Conservation (phyloP, 2,113 vertebrate species). For the Heterochromis multidens region DNA sequence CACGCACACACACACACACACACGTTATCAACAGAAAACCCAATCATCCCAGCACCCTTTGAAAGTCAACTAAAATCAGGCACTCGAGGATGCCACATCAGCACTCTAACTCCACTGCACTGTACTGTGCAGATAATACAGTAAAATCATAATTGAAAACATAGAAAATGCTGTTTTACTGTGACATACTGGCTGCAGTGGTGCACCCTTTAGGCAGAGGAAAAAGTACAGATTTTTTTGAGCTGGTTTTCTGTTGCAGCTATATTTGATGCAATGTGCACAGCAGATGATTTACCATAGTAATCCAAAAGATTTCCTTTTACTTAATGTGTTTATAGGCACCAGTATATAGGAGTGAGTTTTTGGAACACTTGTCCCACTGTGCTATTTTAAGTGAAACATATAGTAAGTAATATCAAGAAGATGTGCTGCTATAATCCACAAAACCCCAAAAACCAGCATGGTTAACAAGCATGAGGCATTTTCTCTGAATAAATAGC, state of each 20-base stretch:
- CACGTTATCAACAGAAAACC: slow-evolving; percentile 16
- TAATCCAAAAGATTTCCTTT: neutral
- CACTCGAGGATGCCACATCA: slow-evolving; percentile 28
- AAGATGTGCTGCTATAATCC: neutral
- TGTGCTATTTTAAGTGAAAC: neutral
- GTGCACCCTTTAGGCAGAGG: neutral
- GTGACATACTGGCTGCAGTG: slow-evolving; percentile 26
- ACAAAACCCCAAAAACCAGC: neutral
- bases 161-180: slow-evolving; percentile 25
- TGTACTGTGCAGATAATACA: slow-evolving; percentile 38
- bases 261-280: neutral
- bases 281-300: neutral
- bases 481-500: neutral
- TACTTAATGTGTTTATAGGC: neutral
- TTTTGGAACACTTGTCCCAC: neutral
- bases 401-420: neutral
- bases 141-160: slow-evolving; percentile 26
- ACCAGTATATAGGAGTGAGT: neutral
- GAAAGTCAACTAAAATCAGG: slow-evolving; percentile 6
- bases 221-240: neutral
- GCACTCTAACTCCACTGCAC: slow-evolving; percentile 28
- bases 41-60: slow-evolving; percentile 19
- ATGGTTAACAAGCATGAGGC: neutral
- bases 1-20: neutral
- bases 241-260: neutral